These are phyloP conservation scores for Sinohyriopsis cumingii DNA, from an alignment of 2,888 invertebrate species.

Conservation along the genomic window DNA sequence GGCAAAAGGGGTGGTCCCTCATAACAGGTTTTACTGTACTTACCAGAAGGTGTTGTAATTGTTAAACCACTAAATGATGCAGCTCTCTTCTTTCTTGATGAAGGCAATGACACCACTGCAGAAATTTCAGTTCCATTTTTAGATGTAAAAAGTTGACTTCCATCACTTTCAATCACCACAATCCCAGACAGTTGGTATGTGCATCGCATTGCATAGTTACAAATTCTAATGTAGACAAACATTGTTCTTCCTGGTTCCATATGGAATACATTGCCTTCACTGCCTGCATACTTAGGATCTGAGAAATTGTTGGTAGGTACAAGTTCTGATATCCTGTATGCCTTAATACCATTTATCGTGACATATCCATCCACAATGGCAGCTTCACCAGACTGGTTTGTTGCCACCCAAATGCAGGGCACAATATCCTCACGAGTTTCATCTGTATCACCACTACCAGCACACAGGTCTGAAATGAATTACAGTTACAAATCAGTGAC, in stretches of 20 bases:
- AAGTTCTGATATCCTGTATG: conserved; percentile 29
- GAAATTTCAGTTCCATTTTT: conserved; percentile 27
- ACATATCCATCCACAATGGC: conserved; percentile 32
- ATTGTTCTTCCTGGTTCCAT: conserved; percentile 49
- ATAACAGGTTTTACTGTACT: neutral
- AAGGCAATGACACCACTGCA: conserved; percentile 3
- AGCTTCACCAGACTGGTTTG: conserved; percentile 32
- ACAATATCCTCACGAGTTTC: conserved; percentile 27
- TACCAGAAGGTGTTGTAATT: conserved; percentile 27
- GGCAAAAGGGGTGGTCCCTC: too few species aligned
- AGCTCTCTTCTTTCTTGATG: conserved; percentile 14
- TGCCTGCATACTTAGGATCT: conserved; percentile 4
- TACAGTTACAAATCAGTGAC: neutral
- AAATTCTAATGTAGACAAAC: conserved; percentile 38
- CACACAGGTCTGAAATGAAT: conserved; percentile 38
- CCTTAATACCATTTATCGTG: conserved; percentile 17
- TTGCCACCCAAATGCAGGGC: conserved; percentile 40
- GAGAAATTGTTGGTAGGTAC: conserved; percentile 17
- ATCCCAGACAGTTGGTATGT: conserved; percentile 34
- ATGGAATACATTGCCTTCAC: conserved; percentile 26
- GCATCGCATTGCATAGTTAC: conserved; percentile 46
- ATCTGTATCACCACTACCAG: conserved; percentile 26
- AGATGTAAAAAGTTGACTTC: conserved; percentile 27
- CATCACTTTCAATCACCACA: conserved; percentile 24
- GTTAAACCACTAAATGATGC: conserved; percentile 4